Evolutionary conservation across 2,113 vertebrate species (phyloP), one percentile per base, ranked within the genome.

Genomic region (Pimephales promelas): DNA sequence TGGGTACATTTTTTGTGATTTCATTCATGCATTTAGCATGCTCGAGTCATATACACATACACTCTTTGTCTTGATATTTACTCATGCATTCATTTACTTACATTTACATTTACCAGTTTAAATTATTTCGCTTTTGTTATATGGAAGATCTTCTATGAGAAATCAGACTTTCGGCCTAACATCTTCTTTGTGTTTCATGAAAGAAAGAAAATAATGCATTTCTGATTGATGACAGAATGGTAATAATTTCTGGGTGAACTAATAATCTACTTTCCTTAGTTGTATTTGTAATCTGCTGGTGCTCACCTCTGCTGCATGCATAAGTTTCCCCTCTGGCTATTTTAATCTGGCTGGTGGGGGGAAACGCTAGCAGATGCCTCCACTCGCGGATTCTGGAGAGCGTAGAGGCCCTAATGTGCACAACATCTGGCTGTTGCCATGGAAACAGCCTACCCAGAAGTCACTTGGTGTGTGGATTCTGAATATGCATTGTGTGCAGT

Each of bases 341-440:
- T 93, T 91, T 85, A 88, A 92, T 91, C 88, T 84, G 91, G 91
- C 88, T 61, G 84, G 62, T n/a, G 88, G 84, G 24, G 85, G 10
- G 59, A 89, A 91, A 91, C 34, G 66, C 57, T 88, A 89, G 88
- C 90, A 92, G 89, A 92, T 92, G 92, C 90, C 82, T 89, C 40
- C 84, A 68, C 83, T 82, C 62, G 36, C 26, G 61, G 24, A 74
- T 52, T 74, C 81, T 72, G 4, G 78, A 82, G 79, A 91, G 86
- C 86, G 68, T 77, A 83, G 84, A 31, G 77, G 81, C 84, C 84
- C 76, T 86, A 81, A 89, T 89, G 82, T 82, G 83, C 83, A 79
- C 87, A 90, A 94, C 93, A 93, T 94, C 92, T 92, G 92, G 88
- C 84, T 82, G 87, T 93, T 83, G 16, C 88, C 86, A 92, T 92